phyloP scores from a whole-genome alignment of 2,113 vertebrate genomes.

The Oryzias celebensis region DNA sequence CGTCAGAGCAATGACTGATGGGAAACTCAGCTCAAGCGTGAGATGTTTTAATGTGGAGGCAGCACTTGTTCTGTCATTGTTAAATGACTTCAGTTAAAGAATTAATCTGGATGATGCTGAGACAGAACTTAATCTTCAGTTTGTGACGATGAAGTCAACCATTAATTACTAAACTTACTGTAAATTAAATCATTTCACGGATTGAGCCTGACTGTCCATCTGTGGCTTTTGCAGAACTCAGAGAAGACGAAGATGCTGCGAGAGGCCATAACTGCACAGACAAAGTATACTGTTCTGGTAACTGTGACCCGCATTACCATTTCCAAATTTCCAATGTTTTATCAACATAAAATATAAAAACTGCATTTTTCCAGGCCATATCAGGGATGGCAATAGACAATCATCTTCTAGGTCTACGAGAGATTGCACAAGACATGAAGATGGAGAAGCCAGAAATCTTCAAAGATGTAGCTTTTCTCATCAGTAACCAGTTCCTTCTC shows the following conservation, averaged over 20 bases:
- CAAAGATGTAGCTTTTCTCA: slow-evolving; percentile 85
- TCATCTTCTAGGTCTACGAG: slow-evolving; percentile 90
- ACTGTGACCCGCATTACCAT: slow-evolving; percentile 24
- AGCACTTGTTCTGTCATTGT: not conserved
- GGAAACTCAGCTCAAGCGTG: slow-evolving; percentile 71
- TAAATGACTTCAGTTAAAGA: slow-evolving; percentile 8
- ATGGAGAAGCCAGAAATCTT: slow-evolving; percentile 89
- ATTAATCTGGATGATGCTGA: slow-evolving; percentile 7
- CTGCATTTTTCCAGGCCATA: slow-evolving; percentile 79
- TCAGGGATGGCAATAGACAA: slow-evolving; percentile 97
- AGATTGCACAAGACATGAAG: slow-evolving; percentile 82
- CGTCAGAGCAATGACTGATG: slow-evolving; percentile 85
- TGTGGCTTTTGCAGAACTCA: slow-evolving; percentile 75
- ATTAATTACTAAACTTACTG: slow-evolving; percentile 11
- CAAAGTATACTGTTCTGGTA: slow-evolving; percentile 89
- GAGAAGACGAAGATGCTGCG: slow-evolving; percentile 86
- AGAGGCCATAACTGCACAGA: slow-evolving; percentile 87
- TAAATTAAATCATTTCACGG: slow-evolving; percentile 22
- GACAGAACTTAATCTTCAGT: slow-evolving; percentile 1
- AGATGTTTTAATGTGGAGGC: slow-evolving; percentile 25
- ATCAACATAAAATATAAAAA: not conserved
- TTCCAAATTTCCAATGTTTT: not conserved
- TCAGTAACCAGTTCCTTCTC: slow-evolving; percentile 89
- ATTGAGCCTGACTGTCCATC: slow-evolving; percentile 9
- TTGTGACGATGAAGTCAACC: not conserved